A percentile compares a stretch with the other conserved stretches of the same genome.
Conservation (phyloP, 2,888 invertebrate species). For the Scaptomyza reducta region DNA sequence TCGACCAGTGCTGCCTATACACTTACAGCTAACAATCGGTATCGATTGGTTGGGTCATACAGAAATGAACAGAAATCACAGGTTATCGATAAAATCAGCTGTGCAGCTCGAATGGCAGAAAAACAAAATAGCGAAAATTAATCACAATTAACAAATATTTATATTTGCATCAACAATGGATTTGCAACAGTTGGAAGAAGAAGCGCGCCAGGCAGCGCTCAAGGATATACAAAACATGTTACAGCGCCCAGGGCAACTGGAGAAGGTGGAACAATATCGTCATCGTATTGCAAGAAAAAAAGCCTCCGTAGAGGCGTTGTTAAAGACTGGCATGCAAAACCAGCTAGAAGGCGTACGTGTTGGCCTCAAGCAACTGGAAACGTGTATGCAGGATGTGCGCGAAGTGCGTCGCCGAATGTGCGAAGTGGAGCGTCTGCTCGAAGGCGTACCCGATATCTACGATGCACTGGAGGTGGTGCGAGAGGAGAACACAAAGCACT, state of each 20-base stretch:
- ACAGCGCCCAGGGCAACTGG: constrained; percentile 97
- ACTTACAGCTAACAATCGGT: constrained; percentile 1
- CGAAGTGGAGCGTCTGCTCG: constrained; percentile 90
- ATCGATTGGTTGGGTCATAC: not conserved
- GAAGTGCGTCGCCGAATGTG: constrained; percentile 90
- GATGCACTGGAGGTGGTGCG: constrained; percentile 93
- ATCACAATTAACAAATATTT: not conserved
- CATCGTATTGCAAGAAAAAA: constrained; percentile 83
- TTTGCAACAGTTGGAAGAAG: constrained; percentile 90
- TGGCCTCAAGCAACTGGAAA: constrained; percentile 94
- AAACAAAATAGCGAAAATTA: not conserved
- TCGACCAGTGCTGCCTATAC: constrained; percentile 4
- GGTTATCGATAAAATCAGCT: constrained; percentile 6
- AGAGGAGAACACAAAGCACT: constrained; percentile 96
- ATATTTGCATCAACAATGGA: constrained; percentile 74
- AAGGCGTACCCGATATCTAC: constrained; percentile 91
- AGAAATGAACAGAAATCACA: not conserved
- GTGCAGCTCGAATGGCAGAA: not conserved
- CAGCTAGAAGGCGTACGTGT: constrained; percentile 98
- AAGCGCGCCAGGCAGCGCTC: constrained; percentile 90
- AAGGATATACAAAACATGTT: constrained; percentile 96
- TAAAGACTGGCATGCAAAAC: constrained; percentile 99
- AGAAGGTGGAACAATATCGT: constrained; percentile 88
- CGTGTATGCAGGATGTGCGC: constrained; percentile 93
- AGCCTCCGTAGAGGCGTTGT: constrained; percentile 83